A percentile compares a stretch with the other conserved stretches of the same genome.
Evolutionary conservation across 2,113 vertebrate genomes (phyloP).

Genomic region (Oxygymnocypris stewartii): DNA sequence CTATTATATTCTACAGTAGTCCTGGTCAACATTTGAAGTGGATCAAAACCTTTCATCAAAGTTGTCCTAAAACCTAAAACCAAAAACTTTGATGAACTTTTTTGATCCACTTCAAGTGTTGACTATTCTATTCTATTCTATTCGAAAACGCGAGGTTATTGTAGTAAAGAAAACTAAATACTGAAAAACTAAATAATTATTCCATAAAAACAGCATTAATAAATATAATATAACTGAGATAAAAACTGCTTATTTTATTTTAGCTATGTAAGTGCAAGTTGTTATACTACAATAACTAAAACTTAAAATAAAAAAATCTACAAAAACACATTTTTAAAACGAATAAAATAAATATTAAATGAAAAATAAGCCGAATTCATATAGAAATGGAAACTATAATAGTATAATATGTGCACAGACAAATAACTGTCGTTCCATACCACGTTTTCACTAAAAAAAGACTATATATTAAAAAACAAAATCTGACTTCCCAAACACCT

Average conservation of each 20-base stretch:
- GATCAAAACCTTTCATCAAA: too few relatives aligned
- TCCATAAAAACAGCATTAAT: background rate
- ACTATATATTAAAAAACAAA: too few relatives aligned
- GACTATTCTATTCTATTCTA: background rate
- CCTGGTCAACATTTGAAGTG: too few relatives aligned
- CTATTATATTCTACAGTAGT: too few relatives aligned
- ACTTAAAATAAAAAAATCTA: background rate
- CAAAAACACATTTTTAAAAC: background rate
- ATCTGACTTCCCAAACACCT: too few relatives aligned
- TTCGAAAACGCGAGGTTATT: background rate
- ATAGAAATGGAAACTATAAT: background rate
- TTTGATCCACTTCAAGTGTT: too few relatives aligned
- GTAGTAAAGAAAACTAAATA: background rate
- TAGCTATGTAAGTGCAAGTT: background rate
- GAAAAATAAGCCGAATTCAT: background rate
- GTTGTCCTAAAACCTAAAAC: too few relatives aligned
- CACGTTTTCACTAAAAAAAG: background rate
- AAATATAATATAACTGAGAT: background rate
- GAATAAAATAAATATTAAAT: background rate
- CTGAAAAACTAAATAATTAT: background rate
- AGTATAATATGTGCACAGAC: background rate
- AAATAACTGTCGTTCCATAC: background rate
- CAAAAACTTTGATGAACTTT: too few relatives aligned
- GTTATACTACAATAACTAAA: background rate
- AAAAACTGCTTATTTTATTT: background rate